A percentile compares a stretch with the other conserved stretches of the same genome.
These are phyloP conservation scores for Podarcis siculus DNA, from an alignment of 2,797 vertebrate genomes.

Conservation along the genomic window DNA sequence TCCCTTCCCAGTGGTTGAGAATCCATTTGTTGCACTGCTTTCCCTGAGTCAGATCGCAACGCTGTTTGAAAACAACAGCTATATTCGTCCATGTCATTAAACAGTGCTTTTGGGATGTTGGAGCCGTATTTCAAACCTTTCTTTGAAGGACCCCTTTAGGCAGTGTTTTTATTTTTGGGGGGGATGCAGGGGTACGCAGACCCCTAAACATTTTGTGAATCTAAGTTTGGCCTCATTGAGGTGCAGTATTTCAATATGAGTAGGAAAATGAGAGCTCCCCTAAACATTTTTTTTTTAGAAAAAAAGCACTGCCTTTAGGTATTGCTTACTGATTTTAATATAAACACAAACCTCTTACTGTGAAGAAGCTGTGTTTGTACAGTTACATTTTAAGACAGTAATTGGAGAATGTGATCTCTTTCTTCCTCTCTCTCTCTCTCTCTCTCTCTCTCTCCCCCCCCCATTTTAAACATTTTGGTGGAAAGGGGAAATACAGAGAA, in stretches of 20 bases:
- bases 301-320: neutral
- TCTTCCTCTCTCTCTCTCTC: neutral
- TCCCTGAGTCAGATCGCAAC: neutral
- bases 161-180: too few species aligned
- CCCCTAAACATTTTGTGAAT: too few species aligned
- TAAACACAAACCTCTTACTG: too few species aligned
- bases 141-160: neutral
- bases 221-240: too few species aligned
- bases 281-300: too few species aligned
- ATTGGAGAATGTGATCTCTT: neutral
- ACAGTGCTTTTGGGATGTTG: neutral
- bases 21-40: neutral
- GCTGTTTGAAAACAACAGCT: neutral
- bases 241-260: too few species aligned
- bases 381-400: too few species aligned
- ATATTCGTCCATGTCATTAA: neutral
- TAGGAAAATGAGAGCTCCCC: too few species aligned
- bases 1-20: neutral
- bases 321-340: neutral
- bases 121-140: too few species aligned
- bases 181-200: too few species aligned
- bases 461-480: neutral
- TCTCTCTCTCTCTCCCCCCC: too few species aligned
- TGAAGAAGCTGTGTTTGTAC: too few species aligned
- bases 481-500: neutral